Percentiles rank a stretch among this genome's conserved stretches.
phyloP scores from a whole-genome alignment of 2,888 invertebrate genomes.

The Gortyna flavago region DNA sequence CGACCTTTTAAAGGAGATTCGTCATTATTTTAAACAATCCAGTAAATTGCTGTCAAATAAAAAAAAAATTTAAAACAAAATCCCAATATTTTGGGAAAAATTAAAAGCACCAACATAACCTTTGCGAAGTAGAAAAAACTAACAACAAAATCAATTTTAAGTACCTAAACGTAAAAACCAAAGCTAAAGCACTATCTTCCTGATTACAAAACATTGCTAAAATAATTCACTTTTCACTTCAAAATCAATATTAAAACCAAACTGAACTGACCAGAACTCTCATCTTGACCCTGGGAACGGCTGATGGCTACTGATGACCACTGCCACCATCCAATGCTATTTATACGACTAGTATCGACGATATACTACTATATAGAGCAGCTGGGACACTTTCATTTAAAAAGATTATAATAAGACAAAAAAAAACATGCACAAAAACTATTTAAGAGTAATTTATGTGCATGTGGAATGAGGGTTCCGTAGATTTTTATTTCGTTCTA shows the following conservation, averaged over 20 bases:
- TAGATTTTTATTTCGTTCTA: background rate
- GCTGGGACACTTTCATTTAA: conserved; percentile 42
- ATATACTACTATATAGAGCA: conserved; percentile 76
- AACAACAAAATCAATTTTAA: background rate
- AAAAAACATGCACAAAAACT: background rate
- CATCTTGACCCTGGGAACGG: conserved; percentile 79
- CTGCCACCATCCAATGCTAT: conserved; percentile 74
- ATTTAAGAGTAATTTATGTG: background rate
- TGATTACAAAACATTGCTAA: background rate
- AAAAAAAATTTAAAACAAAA: no score
- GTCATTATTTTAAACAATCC: no score
- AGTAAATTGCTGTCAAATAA: no score
- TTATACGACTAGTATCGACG: conserved; percentile 78
- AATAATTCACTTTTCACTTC: no score
- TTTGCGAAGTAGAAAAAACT: background rate
- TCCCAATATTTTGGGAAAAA: background rate
- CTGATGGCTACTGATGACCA: conserved; percentile 84
- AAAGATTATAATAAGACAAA: background rate
- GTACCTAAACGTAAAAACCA: no score
- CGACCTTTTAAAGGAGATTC: no score
- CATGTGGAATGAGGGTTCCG: background rate
- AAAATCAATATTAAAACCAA: background rate
- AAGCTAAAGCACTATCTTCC: background rate
- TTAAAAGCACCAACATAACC: background rate
- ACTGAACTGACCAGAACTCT: conserved; percentile 86